Evolutionary conservation across 2,888 invertebrate species (phyloP), one percentile per base, ranked within the genome.

Genomic region (Synanthedon andrenaeformis): DNA sequence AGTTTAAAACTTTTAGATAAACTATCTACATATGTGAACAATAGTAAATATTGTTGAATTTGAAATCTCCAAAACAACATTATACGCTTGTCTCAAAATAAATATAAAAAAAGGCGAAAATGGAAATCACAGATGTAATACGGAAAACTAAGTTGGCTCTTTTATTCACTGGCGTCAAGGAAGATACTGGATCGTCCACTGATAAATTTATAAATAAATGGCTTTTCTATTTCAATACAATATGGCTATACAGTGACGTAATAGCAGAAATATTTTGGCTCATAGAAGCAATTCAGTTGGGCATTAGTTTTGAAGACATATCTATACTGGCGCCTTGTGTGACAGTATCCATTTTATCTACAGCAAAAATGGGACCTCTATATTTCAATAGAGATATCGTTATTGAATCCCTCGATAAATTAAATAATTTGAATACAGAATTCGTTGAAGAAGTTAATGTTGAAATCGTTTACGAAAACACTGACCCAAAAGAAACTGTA

Each of bases 261-360:
- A 54, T 72, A 6, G 78, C 70, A 0, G 82, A 82, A 65, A 60
- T 74, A 0, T 63, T 60, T 4, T 76, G 74, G 74, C 23, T 80
- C 0, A 52, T 70, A 1, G 73, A 77, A 6, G 79, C 74, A 1
- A 62, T 78, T 13, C 55, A 58, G 49, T 57, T 53, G 2, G 72
- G 70, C 0, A 70, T 66, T 41, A 65, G 66, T 11, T 72, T 82
- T 52, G 60, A 72, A 1, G 76, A 82, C 57, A 51, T 81, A 1
- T 74, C 72, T 0, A 55, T 76, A 10, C 63, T 70, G 2, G 67
- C 70, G 0, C 83, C 82, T 0, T 79, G 78, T 41, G 64, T 70
- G 1, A 72, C 74, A 1, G 65, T 80, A 2, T 70, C 72, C 35
- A 17, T 76, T 8, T 56, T 82, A 4, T 59, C 67, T 0, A 74